phyloP scores from a whole-genome alignment of 2,888 invertebrate species.

The Nebria brevicollis region DNA sequence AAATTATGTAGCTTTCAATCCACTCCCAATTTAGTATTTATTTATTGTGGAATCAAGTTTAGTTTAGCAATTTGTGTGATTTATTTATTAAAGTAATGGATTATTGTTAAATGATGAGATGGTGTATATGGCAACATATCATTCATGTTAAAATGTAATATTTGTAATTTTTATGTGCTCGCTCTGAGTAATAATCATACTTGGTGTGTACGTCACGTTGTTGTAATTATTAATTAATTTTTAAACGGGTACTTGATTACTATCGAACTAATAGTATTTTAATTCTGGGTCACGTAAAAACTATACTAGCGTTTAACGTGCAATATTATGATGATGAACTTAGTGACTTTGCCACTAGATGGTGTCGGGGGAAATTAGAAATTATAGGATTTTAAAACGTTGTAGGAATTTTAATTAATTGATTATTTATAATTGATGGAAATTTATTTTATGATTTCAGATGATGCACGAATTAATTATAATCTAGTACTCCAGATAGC shows the following conservation, averaged over 20 bases:
- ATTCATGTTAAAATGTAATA: not conserved
- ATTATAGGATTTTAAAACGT: not conserved
- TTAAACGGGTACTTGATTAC: slow-evolving; percentile 31
- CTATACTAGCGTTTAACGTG: not conserved
- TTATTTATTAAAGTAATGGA: slow-evolving; percentile 41
- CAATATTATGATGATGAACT: not conserved
- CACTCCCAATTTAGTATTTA: not conserved
- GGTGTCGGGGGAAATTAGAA: not conserved
- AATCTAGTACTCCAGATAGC: no score
- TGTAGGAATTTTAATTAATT: not conserved
- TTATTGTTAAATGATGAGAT: not conserved
- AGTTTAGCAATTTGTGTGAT: slow-evolving; percentile 25
- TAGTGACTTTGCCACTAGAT: not conserved
- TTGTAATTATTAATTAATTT: slow-evolving; percentile 33
- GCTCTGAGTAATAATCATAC: not conserved
- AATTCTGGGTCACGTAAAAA: slow-evolving; percentile 3
- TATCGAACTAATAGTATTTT: slow-evolving; percentile 4
- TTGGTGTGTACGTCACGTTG: not conserved
- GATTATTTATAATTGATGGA: not conserved
- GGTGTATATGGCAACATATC: not conserved
- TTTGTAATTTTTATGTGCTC: not conserved
- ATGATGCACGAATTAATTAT: no score
- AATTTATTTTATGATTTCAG: no score
- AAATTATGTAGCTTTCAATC: no score
- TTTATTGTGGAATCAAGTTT: not conserved